A percentile compares a stretch with the other conserved stretches of the same genome.
phyloP scores from a whole-genome alignment of 1,140 invertebrate species.

The Papilio xuthus region DNA sequence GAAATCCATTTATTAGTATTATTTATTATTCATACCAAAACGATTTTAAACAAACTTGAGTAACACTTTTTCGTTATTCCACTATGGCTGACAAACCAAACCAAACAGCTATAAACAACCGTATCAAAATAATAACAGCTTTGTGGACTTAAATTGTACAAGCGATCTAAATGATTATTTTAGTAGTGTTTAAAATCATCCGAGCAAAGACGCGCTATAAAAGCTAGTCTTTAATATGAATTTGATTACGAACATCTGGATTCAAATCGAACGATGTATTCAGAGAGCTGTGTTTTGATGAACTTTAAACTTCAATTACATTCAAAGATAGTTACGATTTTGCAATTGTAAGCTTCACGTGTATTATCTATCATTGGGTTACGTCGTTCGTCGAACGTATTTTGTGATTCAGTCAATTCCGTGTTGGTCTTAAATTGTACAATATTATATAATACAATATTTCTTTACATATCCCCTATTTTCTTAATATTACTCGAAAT shows the following conservation, averaged over 20 bases:
- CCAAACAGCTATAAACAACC: too few relatives aligned
- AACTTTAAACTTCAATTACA: constrained; percentile 1
- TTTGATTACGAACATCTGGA: constrained; percentile 14
- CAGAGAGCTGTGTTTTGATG: neutral
- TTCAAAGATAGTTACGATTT: neutral
- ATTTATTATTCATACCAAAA: neutral
- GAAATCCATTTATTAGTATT: neutral
- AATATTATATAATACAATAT: too few relatives aligned
- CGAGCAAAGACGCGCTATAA: neutral
- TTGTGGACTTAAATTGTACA: too few relatives aligned
- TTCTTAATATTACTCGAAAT: too few relatives aligned
- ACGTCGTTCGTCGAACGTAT: too few relatives aligned
- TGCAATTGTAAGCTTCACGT: neutral
- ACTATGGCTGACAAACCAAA: too few relatives aligned
- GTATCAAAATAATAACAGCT: too few relatives aligned
- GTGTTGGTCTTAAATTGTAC: neutral
- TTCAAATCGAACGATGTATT: neutral
- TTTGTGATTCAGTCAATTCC: neutral
- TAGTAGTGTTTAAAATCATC: neutral
- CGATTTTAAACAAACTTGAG: neutral
- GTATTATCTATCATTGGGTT: neutral
- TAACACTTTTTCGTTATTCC: neutral
- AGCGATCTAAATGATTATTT: neutral
- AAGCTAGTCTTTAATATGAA: constrained; percentile 19
- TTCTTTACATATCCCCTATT: neutral